Evolutionary conservation across 2,888 invertebrate species (phyloP).

Genomic region (Saturnia pavonia): DNA sequence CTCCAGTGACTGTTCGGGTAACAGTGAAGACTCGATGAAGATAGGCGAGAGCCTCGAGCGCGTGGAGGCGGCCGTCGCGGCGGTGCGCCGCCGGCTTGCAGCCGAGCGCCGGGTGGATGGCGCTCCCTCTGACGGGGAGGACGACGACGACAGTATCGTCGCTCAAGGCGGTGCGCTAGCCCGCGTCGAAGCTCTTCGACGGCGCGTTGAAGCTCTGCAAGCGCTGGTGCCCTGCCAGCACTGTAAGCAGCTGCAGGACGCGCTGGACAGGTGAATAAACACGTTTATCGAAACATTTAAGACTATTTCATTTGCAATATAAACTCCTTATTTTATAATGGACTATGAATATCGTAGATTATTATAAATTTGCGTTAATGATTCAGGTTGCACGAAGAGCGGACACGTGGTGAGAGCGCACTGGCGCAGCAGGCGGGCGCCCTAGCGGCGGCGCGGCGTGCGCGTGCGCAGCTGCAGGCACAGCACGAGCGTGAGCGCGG

Average conservation of each 20-base stretch:
- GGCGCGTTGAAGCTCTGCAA: constrained; percentile 75
- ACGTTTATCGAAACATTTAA: not conserved
- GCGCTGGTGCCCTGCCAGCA: constrained; percentile 76
- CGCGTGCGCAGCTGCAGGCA: constrained; percentile 67
- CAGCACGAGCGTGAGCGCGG: constrained; percentile 83
- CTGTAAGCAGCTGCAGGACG: constrained; percentile 79
- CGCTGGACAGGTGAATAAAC: constrained; percentile 70
- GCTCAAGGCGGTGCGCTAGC: constrained; percentile 42
- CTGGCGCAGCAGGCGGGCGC: constrained; percentile 71
- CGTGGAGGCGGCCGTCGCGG: constrained; percentile 73
- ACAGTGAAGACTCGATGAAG: constrained; percentile 81
- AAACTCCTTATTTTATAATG: not conserved
- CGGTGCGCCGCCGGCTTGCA: constrained; percentile 62
- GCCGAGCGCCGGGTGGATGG: constrained; percentile 34
- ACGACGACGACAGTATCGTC: constrained; percentile 19
- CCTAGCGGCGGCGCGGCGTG: constrained; percentile 70
- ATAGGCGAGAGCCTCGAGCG: constrained; percentile 79
- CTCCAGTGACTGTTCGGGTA: constrained; percentile 80
- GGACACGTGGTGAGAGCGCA: constrained; percentile 65
- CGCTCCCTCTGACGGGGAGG: constrained; percentile 23
- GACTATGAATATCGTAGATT: not conserved
- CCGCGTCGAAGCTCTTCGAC: constrained; percentile 71
- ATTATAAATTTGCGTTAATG: not conserved
- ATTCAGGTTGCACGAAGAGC: constrained; percentile 64
- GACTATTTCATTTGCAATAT: not conserved